A percentile compares a stretch with the other conserved stretches of the same genome.
Evolutionary conservation across 2,888 invertebrate genomes (phyloP).

Genomic region (Drosophila prolongata): DNA sequence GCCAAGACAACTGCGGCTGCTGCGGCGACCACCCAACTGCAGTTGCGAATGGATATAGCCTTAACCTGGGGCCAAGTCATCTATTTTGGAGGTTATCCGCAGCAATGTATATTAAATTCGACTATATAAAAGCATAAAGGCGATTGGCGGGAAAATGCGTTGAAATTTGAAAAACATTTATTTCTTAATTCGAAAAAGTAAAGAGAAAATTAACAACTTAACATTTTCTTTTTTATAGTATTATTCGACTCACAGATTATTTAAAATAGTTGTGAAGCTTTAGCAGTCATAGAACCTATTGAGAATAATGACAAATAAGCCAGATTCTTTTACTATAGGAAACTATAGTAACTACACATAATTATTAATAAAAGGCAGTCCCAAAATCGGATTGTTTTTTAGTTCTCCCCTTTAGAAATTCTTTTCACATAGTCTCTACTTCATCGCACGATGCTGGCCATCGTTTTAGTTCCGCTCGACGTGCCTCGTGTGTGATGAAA

Average conservation of each 20-base stretch:
- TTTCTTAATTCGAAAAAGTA: no score
- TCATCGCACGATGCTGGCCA: constrained; percentile 9
- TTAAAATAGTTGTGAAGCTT: no score
- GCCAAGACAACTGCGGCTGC: constrained; percentile 28
- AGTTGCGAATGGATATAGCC: constrained; percentile 18
- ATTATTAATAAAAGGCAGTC: no score
- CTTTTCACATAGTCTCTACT: not conserved
- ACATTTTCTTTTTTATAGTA: no score
- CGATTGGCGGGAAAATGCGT: not conserved
- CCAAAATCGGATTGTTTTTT: not conserved
- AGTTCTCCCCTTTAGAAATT: not conserved
- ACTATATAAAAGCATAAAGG: not conserved
- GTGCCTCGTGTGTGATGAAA: constrained; percentile 23
- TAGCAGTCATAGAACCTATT: no score
- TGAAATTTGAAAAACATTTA: not conserved
- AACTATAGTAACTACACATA: no score
- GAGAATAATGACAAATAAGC: no score
- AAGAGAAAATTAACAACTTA: no score
- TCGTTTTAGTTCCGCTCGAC: constrained; percentile 41
- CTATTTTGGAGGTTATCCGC: constrained; percentile 28
- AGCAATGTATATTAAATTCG: not conserved
- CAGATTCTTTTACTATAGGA: no score
- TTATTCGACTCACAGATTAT: no score
- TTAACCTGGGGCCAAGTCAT: constrained; percentile 31
- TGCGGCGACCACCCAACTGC: constrained; percentile 31